These are phyloP conservation scores for Eupeodes corollae DNA, from an alignment of 1,140 invertebrate species.

Conservation along the genomic window DNA sequence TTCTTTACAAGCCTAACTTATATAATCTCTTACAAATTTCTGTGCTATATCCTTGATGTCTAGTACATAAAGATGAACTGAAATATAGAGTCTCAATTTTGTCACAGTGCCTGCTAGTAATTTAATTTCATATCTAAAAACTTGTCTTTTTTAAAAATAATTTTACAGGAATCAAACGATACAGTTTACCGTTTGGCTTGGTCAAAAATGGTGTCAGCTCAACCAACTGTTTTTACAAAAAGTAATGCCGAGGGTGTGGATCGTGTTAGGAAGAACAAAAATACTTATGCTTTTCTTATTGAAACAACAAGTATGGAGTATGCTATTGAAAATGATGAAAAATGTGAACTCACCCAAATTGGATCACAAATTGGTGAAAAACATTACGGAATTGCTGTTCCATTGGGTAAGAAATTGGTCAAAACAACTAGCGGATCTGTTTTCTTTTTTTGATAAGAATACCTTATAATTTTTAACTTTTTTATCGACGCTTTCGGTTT, in stretches of 20 bases:
- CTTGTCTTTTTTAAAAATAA: not conserved
- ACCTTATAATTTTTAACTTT: too few species aligned
- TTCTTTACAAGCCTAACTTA: too few species aligned
- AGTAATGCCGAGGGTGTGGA: slow-evolving; percentile 75
- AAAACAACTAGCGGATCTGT: too few species aligned
- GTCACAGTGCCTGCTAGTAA: too few species aligned
- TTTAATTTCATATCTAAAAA: too few species aligned
- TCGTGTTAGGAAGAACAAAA: slow-evolving; percentile 54
- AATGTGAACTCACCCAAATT: slow-evolving; percentile 63
- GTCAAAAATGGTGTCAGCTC: slow-evolving; percentile 69
- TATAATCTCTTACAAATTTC: too few species aligned
- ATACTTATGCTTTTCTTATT: slow-evolving; percentile 71
- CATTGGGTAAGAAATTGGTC: slow-evolving; percentile 51
- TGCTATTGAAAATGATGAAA: slow-evolving; percentile 50
- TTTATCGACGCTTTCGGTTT: too few species aligned
- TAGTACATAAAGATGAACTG: too few species aligned
- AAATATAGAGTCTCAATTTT: too few species aligned
- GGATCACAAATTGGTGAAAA: slow-evolving; percentile 70
- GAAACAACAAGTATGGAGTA: slow-evolving; percentile 74
- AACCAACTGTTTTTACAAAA: slow-evolving; percentile 69
- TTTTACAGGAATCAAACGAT: slow-evolving; percentile 54
- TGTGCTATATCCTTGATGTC: too few species aligned
- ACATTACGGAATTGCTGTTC: slow-evolving; percentile 72
- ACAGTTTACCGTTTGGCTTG: slow-evolving; percentile 61
- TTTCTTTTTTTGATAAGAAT: not conserved